A percentile compares a stretch with the other conserved stretches of the same genome.
These are phyloP conservation scores for Paramisgurnus dabryanus DNA, from an alignment of 2,113 vertebrate species.

Conservation along the genomic window DNA sequence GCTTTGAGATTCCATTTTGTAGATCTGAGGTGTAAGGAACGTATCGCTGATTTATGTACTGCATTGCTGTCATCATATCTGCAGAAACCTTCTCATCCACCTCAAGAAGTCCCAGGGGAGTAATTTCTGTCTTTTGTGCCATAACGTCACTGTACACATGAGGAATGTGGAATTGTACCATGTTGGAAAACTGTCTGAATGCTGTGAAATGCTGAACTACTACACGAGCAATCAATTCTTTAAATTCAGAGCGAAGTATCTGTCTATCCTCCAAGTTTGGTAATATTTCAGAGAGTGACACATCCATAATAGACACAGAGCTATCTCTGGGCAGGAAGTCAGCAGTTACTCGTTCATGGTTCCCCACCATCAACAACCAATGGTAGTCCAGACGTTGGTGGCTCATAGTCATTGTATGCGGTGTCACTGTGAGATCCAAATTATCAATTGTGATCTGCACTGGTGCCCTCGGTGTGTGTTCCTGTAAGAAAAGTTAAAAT, in stretches of 20 bases:
- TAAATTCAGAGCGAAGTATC: too few relatives aligned
- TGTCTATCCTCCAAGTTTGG: too few relatives aligned
- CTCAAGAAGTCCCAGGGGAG: constrained; percentile 7
- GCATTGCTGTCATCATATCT: constrained; percentile 1
- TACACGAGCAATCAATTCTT: too few relatives aligned
- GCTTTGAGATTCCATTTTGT: neutral
- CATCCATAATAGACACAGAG: too few relatives aligned
- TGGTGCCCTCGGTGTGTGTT: neutral
- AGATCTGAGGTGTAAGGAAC: neutral
- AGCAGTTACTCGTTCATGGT: neutral
- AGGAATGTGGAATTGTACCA: too few relatives aligned
- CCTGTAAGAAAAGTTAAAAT: neutral
- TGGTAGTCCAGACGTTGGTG: neutral
- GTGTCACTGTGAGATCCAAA: constrained; percentile 5
- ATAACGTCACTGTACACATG: too few relatives aligned
- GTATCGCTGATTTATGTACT: neutral
- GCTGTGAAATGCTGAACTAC: too few relatives aligned
- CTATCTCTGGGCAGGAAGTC: neutral
- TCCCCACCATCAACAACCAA: neutral
- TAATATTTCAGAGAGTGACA: too few relatives aligned
- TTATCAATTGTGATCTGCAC: constrained; percentile 3
- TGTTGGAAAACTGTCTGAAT: too few relatives aligned
- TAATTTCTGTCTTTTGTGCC: too few relatives aligned
- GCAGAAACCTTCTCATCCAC: constrained; percentile 9
- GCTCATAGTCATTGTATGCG: constrained; percentile 2